Base-by-base conservation (phyloP, 2,888 invertebrate genomes). In the Eupithecia tripunctaria region DNA sequence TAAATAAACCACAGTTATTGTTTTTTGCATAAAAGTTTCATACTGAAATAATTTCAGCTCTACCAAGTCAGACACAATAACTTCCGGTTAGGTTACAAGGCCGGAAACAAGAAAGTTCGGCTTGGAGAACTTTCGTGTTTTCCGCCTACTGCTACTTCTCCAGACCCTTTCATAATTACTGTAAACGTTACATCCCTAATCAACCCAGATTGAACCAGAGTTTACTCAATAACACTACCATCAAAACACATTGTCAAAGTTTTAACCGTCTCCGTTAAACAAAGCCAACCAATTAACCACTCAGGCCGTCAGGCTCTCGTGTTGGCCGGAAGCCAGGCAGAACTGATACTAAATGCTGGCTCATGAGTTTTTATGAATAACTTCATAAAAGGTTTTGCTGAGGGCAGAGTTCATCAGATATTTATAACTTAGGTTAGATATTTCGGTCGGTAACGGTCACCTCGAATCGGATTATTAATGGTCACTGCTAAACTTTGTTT, bases 211-310 rank as follows among this genome's bases (percentile, higher is more conserved):
- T 51, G 3, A 21, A 51, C 21, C 51, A 21, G 51, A 51, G 51
- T 51, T 51, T 27, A 27, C 59, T 29, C 12, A 29, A 63, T 36
- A 65, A 36, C 36, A 38, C 36, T 14, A 41, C 36, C 36, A 65
- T 21, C 59, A 59, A 27, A 59, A 59, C 51, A 51, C 51, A 51
- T 51, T 73, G 63, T 64, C 71, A 69, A 71, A 73, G 69, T 73
- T 71, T 70, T 29, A 60, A 38, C 62, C 69, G 43, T 70, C 73
- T 74, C 32, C 67, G 62, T 67, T 41, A 70, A 60, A 70, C 72
- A 75, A 74, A 77, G 71, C 72, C 68, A 64, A 70, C 72, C 78
- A 74, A 78, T 80, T 79, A 79, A 74, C 78, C 69, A 70, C 70
- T 70, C 62, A 62, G 62, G 29, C 29, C 51, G 51, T 47, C 72